These are phyloP conservation scores for Steinernema feltiae DNA, from an alignment of 1,140 invertebrate genomes.

Conservation along the genomic window DNA sequence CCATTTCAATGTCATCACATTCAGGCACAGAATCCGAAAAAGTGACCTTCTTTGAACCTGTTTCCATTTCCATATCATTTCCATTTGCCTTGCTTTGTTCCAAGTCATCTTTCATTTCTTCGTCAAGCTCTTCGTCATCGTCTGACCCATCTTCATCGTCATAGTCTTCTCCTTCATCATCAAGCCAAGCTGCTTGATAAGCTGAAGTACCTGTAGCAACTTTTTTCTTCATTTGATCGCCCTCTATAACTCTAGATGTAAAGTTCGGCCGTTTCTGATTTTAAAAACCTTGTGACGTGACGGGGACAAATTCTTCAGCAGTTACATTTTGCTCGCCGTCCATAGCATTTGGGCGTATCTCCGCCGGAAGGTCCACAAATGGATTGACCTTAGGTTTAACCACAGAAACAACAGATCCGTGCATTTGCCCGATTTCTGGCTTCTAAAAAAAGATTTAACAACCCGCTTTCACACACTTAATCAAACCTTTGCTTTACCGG, in stretches of 20 bases:
- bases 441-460: background rate
- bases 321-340: slow-evolving; percentile 91
- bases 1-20: slow-evolving; percentile 43
- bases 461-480: background rate
- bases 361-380: slow-evolving; percentile 59
- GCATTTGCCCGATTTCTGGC: slow-evolving; percentile 56
- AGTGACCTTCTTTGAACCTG: slow-evolving; percentile 10
- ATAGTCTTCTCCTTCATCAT: slow-evolving; percentile 66
- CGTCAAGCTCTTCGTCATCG: slow-evolving; percentile 33
- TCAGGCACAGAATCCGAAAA: slow-evolving; percentile 32
- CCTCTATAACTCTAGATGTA: no score
- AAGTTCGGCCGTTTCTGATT: no score
- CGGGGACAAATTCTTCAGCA: slow-evolving; percentile 60
- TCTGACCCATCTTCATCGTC: slow-evolving; percentile 49
- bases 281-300: slow-evolving; percentile 17
- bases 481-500: background rate
- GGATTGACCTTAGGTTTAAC: background rate
- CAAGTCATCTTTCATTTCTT: slow-evolving; percentile 36
- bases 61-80: slow-evolving; percentile 16
- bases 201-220: slow-evolving; percentile 88
- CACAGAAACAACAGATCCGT: slow-evolving; percentile 35
- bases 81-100: slow-evolving; percentile 29
- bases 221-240: slow-evolving; percentile 69
- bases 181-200: slow-evolving; percentile 93
- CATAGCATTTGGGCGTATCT: slow-evolving; percentile 80